phyloP scores from a whole-genome alignment of 2,888 invertebrate genomes.

The Caenorhabditis imperialis region DNA sequence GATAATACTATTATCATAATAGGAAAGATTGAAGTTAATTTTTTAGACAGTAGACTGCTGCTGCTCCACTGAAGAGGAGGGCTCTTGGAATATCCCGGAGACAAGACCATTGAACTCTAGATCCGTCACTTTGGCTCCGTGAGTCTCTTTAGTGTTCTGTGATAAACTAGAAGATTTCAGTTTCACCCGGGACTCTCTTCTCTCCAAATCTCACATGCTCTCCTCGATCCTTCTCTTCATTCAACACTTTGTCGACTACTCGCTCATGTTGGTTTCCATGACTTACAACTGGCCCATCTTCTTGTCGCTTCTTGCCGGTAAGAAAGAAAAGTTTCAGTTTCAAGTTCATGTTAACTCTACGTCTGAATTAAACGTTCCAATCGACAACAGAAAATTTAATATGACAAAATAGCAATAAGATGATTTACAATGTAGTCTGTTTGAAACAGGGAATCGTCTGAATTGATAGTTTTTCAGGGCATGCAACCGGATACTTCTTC shows the following conservation, averaged over 20 bases:
- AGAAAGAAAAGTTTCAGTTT: too few species aligned
- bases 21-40: too few species aligned
- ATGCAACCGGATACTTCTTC: slow-evolving; percentile 41
- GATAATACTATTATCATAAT: too few species aligned
- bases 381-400: too few species aligned
- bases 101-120: slow-evolving; percentile 28
- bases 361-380: too few species aligned
- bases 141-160: slow-evolving; percentile 12
- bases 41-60: slow-evolving; percentile 39
- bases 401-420: too few species aligned
- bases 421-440: too few species aligned
- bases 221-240: slow-evolving; percentile 27
- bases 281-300: slow-evolving; percentile 45
- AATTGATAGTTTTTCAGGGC: slow-evolving; percentile 11
- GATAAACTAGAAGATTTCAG: slow-evolving; percentile 10
- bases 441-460: neutral
- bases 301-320: slow-evolving; percentile 28
- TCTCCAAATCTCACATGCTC: slow-evolving; percentile 5
- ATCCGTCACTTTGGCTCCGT: slow-evolving; percentile 34
- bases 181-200: slow-evolving; percentile 24
- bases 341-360: too few species aligned
- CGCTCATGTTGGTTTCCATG: slow-evolving; percentile 37
- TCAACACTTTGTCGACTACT: slow-evolving; percentile 41
- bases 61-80: slow-evolving; percentile 48
- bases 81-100: slow-evolving; percentile 49